Base-by-base conservation (phyloP, 2,888 invertebrate genomes). In the Tortricodes alternella region DNA sequence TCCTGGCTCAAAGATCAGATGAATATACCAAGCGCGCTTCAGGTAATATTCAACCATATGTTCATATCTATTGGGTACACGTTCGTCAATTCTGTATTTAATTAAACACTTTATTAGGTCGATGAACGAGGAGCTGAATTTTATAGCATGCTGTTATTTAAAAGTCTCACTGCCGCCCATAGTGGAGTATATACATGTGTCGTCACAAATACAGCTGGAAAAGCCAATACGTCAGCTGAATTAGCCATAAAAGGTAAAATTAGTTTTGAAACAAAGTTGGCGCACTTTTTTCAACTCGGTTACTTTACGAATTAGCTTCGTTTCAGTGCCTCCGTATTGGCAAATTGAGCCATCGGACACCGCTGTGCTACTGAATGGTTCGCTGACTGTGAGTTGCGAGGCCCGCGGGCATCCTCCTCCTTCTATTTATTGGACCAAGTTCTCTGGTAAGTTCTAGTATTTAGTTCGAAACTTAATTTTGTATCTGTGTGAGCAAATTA, bases 361-460 rank as follows among this genome's bases (percentile, higher is more conserved):
- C 46, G 93, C 94, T 55, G 94, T 95, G 41, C 91, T 96, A 65
- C 91, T 95, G 13, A 96, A 96, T 63, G 94, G 95, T 64, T 92
- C 94, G 46, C 92, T 95, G 56, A 93, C 94, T 57, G 92, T 96
- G 61, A 94, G 94, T 76, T 96, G 96, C 75, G 93, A 94, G 73
- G 96, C 96, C 1, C 92, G 94, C 66, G 96, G 96, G 57, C 96
- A 95, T 85, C 96, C 96, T 8, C 88, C 92, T 62, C 96, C 96
- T 18, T 88, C 92, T 62, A 93, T 94, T 74, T 93, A 93, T 68
- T 95, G 95, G 95, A 93, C 94, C 53, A 95, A 95, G 74, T 94
- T 94, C 67, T 91, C 94, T 78, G 94, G 94, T 94, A 35, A 41
- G 46, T 43, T 29, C 13, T 39, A 11, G 9, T 49, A n/a, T 18